Conservation (phyloP, 2,797 vertebrate genomes). For the Sciaenops ocellatus region DNA sequence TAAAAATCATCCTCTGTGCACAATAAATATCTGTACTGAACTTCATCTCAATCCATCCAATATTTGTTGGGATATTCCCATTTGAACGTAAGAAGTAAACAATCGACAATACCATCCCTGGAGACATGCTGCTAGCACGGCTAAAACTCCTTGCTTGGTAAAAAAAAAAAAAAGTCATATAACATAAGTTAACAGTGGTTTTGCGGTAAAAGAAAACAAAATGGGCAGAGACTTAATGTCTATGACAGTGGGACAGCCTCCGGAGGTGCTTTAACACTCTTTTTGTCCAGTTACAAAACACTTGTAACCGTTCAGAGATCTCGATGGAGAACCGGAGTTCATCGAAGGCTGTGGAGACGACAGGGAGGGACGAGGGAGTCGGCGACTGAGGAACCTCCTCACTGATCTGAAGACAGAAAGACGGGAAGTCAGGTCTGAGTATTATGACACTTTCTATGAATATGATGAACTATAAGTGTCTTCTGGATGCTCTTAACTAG, state of each 20-base stretch:
- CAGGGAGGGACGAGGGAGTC: constrained; percentile 39
- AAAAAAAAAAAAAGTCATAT: neutral
- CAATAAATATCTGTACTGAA: neutral
- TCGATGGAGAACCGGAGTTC: constrained; percentile 57
- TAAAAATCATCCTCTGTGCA: neutral
- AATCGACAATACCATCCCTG: neutral
- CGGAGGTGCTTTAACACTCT: constrained; percentile 46
- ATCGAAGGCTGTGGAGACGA: constrained; percentile 59
- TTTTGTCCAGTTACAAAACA: constrained; percentile 66
- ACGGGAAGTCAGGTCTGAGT: no score
- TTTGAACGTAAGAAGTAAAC: neutral
- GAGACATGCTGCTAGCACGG: no score
- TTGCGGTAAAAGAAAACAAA: neutral
- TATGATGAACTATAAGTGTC: no score
- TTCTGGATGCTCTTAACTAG: no score
- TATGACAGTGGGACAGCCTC: neutral
- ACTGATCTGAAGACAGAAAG: constrained; percentile 34
- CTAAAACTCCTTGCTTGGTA: neutral
- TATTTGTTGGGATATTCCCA: neutral
- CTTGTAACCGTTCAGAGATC: constrained; percentile 57
- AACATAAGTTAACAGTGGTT: constrained; percentile 45
- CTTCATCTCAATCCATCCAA: neutral
- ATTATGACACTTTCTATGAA: no score
- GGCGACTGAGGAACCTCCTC: constrained; percentile 11
- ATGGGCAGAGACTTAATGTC: neutral